Evolutionary conservation across 1,140 invertebrate species (phyloP).

Genomic region (Frieseomelitta varia): DNA sequence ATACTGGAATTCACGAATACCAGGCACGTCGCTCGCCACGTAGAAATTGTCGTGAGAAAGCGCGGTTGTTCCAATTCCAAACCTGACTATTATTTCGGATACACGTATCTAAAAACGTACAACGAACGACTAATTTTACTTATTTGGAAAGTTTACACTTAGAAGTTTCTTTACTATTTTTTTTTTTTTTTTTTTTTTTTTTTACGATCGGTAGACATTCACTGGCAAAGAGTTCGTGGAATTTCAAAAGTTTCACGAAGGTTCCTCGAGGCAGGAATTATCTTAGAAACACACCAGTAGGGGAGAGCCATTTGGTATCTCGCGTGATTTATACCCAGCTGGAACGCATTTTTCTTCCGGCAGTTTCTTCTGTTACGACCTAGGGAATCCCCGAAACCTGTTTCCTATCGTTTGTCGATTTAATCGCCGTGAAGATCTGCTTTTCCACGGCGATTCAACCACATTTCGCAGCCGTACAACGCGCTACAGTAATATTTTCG

Average conservation of each 20-base stretch:
- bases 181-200: no score
- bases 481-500: neutral
- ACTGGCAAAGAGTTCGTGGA: neutral
- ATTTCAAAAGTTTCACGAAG: neutral
- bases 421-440: neutral
- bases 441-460: neutral
- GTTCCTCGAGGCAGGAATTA: neutral
- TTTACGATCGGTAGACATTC: no score
- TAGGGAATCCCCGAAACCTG: constrained; percentile 7
- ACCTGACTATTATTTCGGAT: neutral
- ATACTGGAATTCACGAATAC: neutral
- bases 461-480: neutral
- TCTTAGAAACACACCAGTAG: neutral
- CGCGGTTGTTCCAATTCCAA: neutral
- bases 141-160: no score
- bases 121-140: no score
- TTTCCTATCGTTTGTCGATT: neutral
- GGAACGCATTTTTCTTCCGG: neutral
- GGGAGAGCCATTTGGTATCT: neutral
- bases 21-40: neutral
- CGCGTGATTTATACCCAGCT: constrained; percentile 7
- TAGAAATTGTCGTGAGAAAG: neutral
- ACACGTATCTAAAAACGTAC: neutral
- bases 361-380: neutral
- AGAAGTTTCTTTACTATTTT: no score